Conservation (phyloP, 2,888 invertebrate genomes). For the Buathra laborator region DNA sequence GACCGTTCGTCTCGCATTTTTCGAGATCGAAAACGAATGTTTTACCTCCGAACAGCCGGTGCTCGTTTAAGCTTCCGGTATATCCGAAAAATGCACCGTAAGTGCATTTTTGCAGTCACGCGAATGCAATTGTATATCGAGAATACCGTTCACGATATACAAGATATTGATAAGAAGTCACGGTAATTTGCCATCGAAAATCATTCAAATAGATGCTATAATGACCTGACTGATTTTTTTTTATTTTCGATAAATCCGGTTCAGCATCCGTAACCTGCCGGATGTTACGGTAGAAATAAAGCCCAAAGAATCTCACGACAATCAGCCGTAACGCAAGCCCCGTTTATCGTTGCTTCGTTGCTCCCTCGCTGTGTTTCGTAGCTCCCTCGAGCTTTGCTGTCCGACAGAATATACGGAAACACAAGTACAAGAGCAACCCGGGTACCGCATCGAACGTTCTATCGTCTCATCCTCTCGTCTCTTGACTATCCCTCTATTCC, state of each 20-base stretch:
- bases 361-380: neutral
- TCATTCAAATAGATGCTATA: neutral
- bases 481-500: neutral
- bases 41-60: neutral
- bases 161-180: no score
- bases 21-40: neutral
- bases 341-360: neutral
- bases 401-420: slow-evolving; percentile 1
- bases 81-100: neutral
- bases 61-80: neutral
- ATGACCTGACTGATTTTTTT: neutral
- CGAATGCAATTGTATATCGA: no score
- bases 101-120: no score
- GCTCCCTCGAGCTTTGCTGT: neutral
- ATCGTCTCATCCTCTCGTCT: slow-evolving; percentile 36
- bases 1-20: slow-evolving; percentile 5
- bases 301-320: neutral
- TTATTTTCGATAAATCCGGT: neutral
- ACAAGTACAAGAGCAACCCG: slow-evolving; percentile 3
- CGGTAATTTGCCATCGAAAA: neutral
- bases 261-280: neutral
- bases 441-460: slow-evolving; percentile 4
- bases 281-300: neutral
- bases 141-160: no score
- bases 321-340: neutral